A percentile compares a stretch with the other conserved stretches of the same genome.
Evolutionary conservation across 2,797 vertebrate species (phyloP).

Genomic region (Hydrolagus colliei): DNA sequence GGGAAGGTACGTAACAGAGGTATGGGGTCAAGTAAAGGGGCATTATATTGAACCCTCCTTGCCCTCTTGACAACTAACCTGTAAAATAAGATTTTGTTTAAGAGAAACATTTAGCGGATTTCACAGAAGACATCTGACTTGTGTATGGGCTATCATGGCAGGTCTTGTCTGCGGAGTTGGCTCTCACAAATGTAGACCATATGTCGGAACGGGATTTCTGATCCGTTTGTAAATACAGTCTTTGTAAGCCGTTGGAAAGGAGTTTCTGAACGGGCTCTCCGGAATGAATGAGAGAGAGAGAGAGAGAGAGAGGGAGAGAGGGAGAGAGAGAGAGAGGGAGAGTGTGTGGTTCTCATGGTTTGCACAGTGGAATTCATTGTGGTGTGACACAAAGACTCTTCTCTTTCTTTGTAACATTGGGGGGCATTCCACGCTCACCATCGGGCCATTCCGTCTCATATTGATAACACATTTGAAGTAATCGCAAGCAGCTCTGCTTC

Average conservation of each 20-base stretch:
- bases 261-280: constrained; percentile 18
- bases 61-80: no score
- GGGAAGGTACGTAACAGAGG: no score
- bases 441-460: not conserved
- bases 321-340: not conserved
- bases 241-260: constrained; percentile 30
- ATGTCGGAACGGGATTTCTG: constrained; percentile 17
- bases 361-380: constrained; percentile 31
- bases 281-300: constrained; percentile 10
- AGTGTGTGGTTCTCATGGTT: constrained; percentile 26
- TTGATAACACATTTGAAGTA: constrained; percentile 9
- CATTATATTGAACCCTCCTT: no score
- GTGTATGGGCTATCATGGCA: not conserved
- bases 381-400: constrained; percentile 24
- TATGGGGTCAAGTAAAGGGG: no score
- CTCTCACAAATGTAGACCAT: constrained; percentile 14
- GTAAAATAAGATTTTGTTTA: no score
- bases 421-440: not conserved
- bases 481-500: constrained; percentile 3
- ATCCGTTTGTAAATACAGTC: constrained; percentile 22
- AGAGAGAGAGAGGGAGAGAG: not conserved
- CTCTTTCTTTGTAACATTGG: constrained; percentile 5
- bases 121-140: not conserved
- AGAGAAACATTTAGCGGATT: not conserved
- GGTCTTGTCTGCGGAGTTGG: not conserved